These are phyloP conservation scores for Leptura quadrifasciata DNA, from an alignment of 2,888 invertebrate species.

Conservation along the genomic window DNA sequence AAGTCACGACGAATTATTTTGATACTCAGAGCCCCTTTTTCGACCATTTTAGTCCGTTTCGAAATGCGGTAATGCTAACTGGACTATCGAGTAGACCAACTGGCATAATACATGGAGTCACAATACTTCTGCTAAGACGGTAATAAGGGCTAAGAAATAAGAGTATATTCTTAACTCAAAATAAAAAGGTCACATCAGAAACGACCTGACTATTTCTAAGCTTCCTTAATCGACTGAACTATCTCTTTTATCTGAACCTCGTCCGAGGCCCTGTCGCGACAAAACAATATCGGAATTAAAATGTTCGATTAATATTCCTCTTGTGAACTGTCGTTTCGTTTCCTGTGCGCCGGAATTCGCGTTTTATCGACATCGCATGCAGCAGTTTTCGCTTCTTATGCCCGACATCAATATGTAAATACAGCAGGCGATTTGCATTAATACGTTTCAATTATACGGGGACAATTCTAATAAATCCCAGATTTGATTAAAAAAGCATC, in stretches of 20 bases:
- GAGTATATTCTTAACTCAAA: no score
- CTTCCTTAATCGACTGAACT: constrained; percentile 8
- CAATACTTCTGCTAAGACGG: no score
- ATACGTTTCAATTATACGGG: constrained; percentile 53
- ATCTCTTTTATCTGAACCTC: constrained; percentile 4
- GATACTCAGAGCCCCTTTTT: no score
- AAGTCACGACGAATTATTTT: no score
- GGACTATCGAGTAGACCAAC: no score
- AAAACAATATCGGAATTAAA: constrained; percentile 31
- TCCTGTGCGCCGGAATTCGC: constrained; percentile 34
- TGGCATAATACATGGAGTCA: no score
- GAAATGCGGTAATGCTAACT: no score
- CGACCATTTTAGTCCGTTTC: no score
- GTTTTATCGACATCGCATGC: constrained; percentile 36
- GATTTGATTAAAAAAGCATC: constrained; percentile 27
- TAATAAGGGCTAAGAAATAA: no score
- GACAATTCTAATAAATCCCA: constrained; percentile 28
- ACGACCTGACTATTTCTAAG: not conserved
- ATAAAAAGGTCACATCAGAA: no score
- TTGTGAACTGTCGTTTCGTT: constrained; percentile 19
- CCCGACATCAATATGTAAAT: constrained; percentile 57
- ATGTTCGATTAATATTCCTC: constrained; percentile 37
- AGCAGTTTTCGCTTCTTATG: constrained; percentile 37
- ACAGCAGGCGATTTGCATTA: constrained; percentile 57
- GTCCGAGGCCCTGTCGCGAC: not conserved